Evolutionary conservation across 2,797 vertebrate genomes (phyloP), one percentile per base, ranked within the genome.

Genomic region (Sitta carolinensis): DNA sequence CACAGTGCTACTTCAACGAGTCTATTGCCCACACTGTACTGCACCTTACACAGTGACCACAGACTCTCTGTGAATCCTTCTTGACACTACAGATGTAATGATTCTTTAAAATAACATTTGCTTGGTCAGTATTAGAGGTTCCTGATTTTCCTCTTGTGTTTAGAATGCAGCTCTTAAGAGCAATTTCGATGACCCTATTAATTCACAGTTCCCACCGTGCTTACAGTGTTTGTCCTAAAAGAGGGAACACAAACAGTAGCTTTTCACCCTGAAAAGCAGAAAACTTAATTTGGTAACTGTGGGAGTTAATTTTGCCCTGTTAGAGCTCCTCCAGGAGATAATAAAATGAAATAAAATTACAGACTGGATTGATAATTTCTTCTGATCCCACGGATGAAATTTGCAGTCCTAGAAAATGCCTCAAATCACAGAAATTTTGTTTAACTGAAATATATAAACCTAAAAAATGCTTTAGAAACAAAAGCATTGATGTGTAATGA

Each of bases 181-280:
- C 32, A 82, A 42, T 80, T 81, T 50, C 87, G 29, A 58, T 81
- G 18, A 76, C 19, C 8, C 3, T 59, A 7, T 72, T 51, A 13
- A 51, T 78, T 86, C 18, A 59, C 18, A 75, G 1, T 89, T 93
- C 21, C 27, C 26, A 34, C 10, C 5, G 4, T 4, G 25, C 17
- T 87, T 89, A 42, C 9, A 43, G 16, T 42, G 32, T 63, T 80
- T 73, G 19, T 67, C 34, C 51, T 84, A 6, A 51, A 68, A 80
- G n/a, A 47, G 27, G 47, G 34, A 76, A 50, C 15, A 51, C 30
- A 77, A 50, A n/a, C 0, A 6, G 15, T 16, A 91, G 8, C 40
- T 86, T 95, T 93, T 93, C 59, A 84, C 25, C 10, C 45, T 82
- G 50, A 70, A 94, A 93, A 90, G 29, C 25, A 51, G 32, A 79